These are phyloP conservation scores for Rhopalosiphum maidis DNA, from an alignment of 1,140 invertebrate genomes.

Conservation along the genomic window DNA sequence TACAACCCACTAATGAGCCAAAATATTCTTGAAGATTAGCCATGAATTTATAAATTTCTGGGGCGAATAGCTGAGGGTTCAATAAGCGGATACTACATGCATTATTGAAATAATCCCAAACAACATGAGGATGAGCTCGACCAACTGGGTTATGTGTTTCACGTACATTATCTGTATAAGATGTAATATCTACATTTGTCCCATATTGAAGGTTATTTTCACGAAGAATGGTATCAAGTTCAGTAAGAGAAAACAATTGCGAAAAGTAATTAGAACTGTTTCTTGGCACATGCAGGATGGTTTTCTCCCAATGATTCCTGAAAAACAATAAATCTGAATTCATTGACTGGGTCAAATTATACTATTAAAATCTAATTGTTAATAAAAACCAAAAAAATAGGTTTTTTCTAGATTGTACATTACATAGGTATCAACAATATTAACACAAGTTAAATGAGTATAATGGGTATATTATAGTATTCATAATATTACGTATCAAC, in stretches of 20 bases:
- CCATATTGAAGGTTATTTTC: constrained; percentile 78
- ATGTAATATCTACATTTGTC: constrained; percentile 90
- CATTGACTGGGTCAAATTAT: not conserved
- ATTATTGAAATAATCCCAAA: constrained; percentile 91
- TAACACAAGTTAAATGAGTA: not conserved
- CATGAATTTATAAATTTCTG: constrained; percentile 65
- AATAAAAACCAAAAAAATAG: not conserved
- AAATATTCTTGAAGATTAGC: constrained; percentile 93
- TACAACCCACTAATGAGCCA: constrained; percentile 90
- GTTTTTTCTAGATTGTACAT: not conserved
- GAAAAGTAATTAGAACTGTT: constrained; percentile 73
- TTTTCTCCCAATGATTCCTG: constrained; percentile 78
- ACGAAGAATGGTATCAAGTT: constrained; percentile 80
- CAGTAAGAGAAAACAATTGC: constrained; percentile 75
- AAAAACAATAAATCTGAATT: constrained; percentile 59
- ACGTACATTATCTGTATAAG: constrained; percentile 78
- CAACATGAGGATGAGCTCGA: constrained; percentile 73
- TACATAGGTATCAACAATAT: not conserved
- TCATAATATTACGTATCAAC: constrained; percentile 58
- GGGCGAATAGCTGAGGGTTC: constrained; percentile 91
- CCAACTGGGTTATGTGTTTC: constrained; percentile 89
- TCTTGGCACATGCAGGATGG: constrained; percentile 75
- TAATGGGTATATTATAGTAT: not conserved
- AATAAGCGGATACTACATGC: constrained; percentile 90
- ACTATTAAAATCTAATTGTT: not conserved